Conservation (phyloP, 2,797 vertebrate species). For the Telmatherina bonti region DNA sequence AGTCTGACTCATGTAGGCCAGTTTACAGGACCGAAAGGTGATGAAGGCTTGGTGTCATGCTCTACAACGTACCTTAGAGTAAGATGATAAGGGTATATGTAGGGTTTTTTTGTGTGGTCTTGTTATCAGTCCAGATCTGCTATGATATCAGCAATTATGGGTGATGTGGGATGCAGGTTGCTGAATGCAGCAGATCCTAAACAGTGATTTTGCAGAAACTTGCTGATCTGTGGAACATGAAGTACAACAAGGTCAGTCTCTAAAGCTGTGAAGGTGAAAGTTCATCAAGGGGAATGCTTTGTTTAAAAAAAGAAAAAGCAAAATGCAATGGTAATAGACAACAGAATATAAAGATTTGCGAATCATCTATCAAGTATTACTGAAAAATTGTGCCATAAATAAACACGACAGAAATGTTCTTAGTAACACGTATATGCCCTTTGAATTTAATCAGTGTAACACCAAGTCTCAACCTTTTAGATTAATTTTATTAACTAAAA, state of each 20-base stretch:
- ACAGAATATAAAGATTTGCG: background rate
- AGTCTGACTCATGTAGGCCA: background rate
- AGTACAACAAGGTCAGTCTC: constrained; percentile 23
- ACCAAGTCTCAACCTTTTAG: background rate
- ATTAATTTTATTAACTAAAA: background rate
- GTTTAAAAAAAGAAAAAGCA: too few species aligned
- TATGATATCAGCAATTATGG: constrained; percentile 43
- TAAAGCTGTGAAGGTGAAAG: constrained; percentile 63
- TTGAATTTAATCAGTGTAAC: background rate
- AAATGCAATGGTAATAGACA: background rate
- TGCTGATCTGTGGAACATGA: constrained; percentile 70
- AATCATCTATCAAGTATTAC: background rate
- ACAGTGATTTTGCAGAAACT: constrained; percentile 62
- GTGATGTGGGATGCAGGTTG: constrained; percentile 59
- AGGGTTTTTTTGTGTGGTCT: constrained; percentile 16
- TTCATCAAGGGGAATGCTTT: constrained; percentile 37
- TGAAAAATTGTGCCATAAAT: background rate
- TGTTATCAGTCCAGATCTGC: constrained; percentile 58
- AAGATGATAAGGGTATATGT: background rate
- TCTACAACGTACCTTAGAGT: too few species aligned
- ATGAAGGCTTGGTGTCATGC: background rate
- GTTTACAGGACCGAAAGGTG: background rate
- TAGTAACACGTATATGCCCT: background rate
- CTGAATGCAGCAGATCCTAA: constrained; percentile 69
- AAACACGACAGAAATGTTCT: background rate